Conservation (phyloP, 2,797 vertebrate genomes). For the Protosalanx chinensis region DNA sequence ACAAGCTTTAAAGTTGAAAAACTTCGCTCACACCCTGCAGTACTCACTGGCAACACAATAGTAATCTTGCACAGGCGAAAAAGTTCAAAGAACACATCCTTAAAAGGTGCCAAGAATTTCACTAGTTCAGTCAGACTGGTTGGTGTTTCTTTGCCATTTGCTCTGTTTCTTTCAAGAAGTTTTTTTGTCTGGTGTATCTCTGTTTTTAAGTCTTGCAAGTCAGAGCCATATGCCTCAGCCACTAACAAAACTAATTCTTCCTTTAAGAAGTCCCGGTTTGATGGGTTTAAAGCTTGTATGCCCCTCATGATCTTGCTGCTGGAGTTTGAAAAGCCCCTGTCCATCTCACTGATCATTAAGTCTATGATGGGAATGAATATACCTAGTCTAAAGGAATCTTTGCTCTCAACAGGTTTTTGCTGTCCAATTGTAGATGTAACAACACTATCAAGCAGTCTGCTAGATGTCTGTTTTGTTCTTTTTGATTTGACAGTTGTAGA, state of each 20-base stretch:
- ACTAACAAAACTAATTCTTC: slow-evolving; percentile 15
- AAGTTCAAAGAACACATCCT: not conserved
- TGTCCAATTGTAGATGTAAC: too few relatives aligned
- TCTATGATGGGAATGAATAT: slow-evolving; percentile 8
- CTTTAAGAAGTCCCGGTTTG: slow-evolving; percentile 16
- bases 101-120: slow-evolving; percentile 6
- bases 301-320: slow-evolving; percentile 14
- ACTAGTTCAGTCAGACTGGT: too few relatives aligned
- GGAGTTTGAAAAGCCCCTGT: slow-evolving; percentile 8
- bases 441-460: too few relatives aligned
- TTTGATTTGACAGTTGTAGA: too few relatives aligned
- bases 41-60: slow-evolving; percentile 6
- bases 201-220: slow-evolving; percentile 10
- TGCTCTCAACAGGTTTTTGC: too few relatives aligned
- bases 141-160: not conserved
- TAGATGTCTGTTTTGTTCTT: too few relatives aligned
- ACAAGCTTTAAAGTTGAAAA: not conserved
- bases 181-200: slow-evolving; percentile 16
- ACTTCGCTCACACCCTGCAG: slow-evolving; percentile 11
- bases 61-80: not conserved
- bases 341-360: slow-evolving; percentile 14
- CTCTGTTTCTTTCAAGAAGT: slow-evolving; percentile 10
- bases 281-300: slow-evolving; percentile 12
- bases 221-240: slow-evolving; percentile 16
- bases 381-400: too few relatives aligned